Evolutionary conservation across 1,140 invertebrate genomes (phyloP).

Genomic region (Zelostemma sp.): DNA sequence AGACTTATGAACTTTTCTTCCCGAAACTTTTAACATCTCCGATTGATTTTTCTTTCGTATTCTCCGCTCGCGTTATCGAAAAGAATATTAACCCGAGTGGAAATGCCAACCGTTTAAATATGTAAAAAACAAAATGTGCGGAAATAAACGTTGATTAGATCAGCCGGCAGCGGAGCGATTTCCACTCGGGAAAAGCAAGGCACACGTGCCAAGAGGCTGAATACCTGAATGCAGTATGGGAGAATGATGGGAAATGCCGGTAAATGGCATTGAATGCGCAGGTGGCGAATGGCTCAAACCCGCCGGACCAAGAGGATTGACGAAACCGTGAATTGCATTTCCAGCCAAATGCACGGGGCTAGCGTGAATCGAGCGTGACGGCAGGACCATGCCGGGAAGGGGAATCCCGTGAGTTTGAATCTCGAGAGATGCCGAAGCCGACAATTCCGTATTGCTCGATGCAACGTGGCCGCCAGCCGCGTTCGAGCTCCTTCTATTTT

Average conservation of each 20-base stretch:
- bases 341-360: slow-evolving; percentile 47
- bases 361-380: slow-evolving; percentile 25
- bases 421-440: slow-evolving; percentile 49
- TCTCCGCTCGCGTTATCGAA: too few species aligned
- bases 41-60: too few species aligned
- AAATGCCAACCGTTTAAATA: too few species aligned
- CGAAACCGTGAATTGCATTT: slow-evolving; percentile 60
- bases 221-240: slow-evolving; percentile 56
- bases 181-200: too few species aligned
- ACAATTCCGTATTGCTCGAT: slow-evolving; percentile 18
- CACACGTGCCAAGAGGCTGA: too few species aligned
- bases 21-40: too few species aligned
- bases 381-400: slow-evolving; percentile 61
- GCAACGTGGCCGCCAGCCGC: slow-evolving; percentile 20
- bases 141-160: too few species aligned
- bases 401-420: slow-evolving; percentile 61
- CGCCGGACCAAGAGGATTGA: slow-evolving; percentile 62
- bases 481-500: slow-evolving; percentile 29
- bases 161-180: too few species aligned
- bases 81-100: too few species aligned
- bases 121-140: too few species aligned
- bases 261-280: slow-evolving; percentile 35
- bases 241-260: slow-evolving; percentile 58
- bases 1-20: too few species aligned
- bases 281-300: slow-evolving; percentile 49